Evolutionary conservation across 2,888 invertebrate genomes (phyloP).

Genomic region (Resseliella maxima): DNA sequence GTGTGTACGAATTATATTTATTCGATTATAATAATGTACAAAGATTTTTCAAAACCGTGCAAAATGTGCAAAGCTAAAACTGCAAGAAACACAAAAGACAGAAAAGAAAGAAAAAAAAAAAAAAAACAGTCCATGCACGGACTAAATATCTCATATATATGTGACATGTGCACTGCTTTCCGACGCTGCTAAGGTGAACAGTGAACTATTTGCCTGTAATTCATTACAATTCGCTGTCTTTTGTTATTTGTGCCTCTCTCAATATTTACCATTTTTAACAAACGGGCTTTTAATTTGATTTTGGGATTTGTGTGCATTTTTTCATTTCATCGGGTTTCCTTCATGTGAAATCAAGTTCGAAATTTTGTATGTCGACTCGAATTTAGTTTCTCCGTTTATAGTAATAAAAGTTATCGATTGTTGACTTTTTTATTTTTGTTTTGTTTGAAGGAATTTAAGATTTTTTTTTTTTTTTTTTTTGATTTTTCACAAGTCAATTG

Average conservation of each 20-base stretch:
- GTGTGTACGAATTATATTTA: slow-evolving; percentile 24
- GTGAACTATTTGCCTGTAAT: not conserved
- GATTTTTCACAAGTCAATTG: not conserved
- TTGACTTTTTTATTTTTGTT: too few species aligned
- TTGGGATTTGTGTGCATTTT: not conserved
- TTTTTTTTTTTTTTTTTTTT: too few species aligned
- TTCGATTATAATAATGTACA: slow-evolving; percentile 47
- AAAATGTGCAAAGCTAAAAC: not conserved
- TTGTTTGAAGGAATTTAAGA: too few species aligned
- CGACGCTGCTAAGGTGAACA: not conserved
- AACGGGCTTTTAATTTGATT: not conserved
- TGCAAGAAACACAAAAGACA: not conserved
- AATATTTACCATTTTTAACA: not conserved
- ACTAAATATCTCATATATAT: slow-evolving; percentile 21
- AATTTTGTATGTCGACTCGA: not conserved
- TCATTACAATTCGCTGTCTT: slow-evolving; percentile 13
- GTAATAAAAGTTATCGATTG: too few species aligned
- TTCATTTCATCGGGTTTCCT: not conserved
- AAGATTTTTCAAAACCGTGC: slow-evolving; percentile 33
- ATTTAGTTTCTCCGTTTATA: too few species aligned
- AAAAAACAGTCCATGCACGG: not conserved
- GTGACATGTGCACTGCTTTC: slow-evolving; percentile 44
- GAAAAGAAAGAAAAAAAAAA: not conserved
- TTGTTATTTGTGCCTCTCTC: not conserved
- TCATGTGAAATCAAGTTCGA: not conserved